Conservation (phyloP, 2,797 vertebrate species). For the Epinephelus coioides region DNA sequence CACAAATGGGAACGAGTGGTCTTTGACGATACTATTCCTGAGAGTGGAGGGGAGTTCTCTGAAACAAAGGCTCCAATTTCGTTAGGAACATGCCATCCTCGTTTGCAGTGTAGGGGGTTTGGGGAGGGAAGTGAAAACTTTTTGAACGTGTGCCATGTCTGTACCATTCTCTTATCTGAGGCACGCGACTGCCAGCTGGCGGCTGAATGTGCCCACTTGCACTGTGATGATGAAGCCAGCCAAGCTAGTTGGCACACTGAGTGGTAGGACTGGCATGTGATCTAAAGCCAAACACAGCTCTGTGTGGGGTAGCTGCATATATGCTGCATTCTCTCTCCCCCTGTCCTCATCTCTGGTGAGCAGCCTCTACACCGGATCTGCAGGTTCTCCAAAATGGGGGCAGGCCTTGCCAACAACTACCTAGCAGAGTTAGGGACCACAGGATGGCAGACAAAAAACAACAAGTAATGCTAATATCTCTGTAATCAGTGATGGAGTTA, state of each 20-base stretch:
- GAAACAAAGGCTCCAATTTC: conserved; percentile 87
- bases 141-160: conserved; percentile 91
- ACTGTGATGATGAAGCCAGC: conserved; percentile 84
- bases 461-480: conserved; percentile 6
- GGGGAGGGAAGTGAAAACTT: conserved; percentile 89
- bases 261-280: conserved; percentile 80
- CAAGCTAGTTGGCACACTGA: conserved; percentile 86
- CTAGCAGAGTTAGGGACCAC: conserved; percentile 25
- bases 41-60: conserved; percentile 88
- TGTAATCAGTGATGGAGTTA: conserved; percentile 22
- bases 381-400: conserved; percentile 28
- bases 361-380: conserved; percentile 44
- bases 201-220: conserved; percentile 88
- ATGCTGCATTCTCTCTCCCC: conserved; percentile 38
- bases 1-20: conserved; percentile 79
- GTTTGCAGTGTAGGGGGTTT: conserved; percentile 89
- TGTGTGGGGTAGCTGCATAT: conserved; percentile 71
- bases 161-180: conserved; percentile 90
- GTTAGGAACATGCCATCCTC: conserved; percentile 91
- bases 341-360: conserved; percentile 36
- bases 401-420: conserved; percentile 8
- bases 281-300: conserved; percentile 80
- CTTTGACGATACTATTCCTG: conserved; percentile 89
- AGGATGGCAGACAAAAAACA: conserved; percentile 26
- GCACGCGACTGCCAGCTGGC: conserved; percentile 91